Evolutionary conservation across 1,140 invertebrate genomes (phyloP).

Genomic region (Atta texana): DNA sequence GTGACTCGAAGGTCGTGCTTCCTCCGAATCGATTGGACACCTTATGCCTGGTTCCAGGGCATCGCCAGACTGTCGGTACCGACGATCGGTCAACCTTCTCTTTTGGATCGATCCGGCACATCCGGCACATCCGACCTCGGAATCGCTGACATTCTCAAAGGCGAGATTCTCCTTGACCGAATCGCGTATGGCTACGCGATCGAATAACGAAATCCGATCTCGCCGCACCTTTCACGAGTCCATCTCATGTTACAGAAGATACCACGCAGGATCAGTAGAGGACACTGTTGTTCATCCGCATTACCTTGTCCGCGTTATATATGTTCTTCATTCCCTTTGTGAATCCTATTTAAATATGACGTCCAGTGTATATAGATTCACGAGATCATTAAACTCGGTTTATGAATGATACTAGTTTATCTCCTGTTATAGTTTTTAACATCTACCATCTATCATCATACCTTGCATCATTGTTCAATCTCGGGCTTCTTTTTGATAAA

Average conservation of each 20-base stretch:
- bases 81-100: constrained; percentile 58
- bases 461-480: neutral
- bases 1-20: constrained; percentile 72
- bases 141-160: neutral
- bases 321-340: constrained; percentile 22
- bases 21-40: constrained; percentile 63
- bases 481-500: neutral
- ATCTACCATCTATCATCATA: neutral
- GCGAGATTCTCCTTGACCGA: constrained; percentile 20
- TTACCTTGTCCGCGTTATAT: neutral
- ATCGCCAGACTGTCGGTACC: constrained; percentile 18
- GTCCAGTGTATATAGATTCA: neutral
- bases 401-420: neutral
- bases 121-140: constrained; percentile 27
- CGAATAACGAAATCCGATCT: constrained; percentile 33
- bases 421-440: neutral
- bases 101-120: constrained; percentile 57
- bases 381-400: neutral
- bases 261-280: constrained; percentile 35
- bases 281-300: constrained; percentile 27
- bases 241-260: constrained; percentile 44
- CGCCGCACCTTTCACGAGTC: constrained; percentile 36
- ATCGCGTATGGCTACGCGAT: constrained; percentile 18
- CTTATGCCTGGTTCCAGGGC: constrained; percentile 29
- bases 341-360: neutral